A percentile compares a stretch with the other conserved stretches of the same genome.
Conservation (phyloP, 1,140 invertebrate genomes). For the Hylaeus volcanicus region DNA sequence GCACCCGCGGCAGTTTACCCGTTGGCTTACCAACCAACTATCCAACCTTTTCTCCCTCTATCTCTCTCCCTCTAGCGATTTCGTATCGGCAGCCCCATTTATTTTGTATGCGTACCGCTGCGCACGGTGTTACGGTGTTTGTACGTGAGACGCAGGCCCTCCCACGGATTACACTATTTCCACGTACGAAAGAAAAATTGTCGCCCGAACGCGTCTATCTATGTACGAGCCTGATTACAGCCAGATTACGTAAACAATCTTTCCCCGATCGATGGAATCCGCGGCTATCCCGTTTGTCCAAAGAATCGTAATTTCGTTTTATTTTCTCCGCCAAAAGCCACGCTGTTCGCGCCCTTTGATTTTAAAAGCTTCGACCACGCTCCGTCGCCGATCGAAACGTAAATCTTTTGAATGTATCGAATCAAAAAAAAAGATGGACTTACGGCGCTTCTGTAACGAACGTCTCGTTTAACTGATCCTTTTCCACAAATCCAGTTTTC, state of each 20-base stretch:
- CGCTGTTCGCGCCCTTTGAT: not conserved
- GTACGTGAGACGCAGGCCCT: slow-evolving; percentile 66
- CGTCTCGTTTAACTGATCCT: not conserved
- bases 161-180: slow-evolving; percentile 66
- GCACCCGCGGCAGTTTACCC: slow-evolving; percentile 49
- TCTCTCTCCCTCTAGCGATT: slow-evolving; percentile 5
- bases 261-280: not conserved
- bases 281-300: not conserved
- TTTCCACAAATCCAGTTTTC: not conserved
- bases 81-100: slow-evolving; percentile 25
- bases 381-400: no score
- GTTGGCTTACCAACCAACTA: slow-evolving; percentile 51
- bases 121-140: slow-evolving; percentile 42
- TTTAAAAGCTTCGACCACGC: no score
- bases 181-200: slow-evolving; percentile 26
- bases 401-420: no score
- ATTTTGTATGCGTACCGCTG: slow-evolving; percentile 64
- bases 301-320: not conserved
- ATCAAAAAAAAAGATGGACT: no score
- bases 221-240: slow-evolving; percentile 32
- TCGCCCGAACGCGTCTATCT: slow-evolving; percentile 34
- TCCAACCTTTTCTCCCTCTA: slow-evolving; percentile 17
- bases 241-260: slow-evolving; percentile 37
- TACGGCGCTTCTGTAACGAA: no score
- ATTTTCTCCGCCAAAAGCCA: not conserved